phyloP scores from a whole-genome alignment of 2,888 invertebrate genomes.

The Phortica okadai region DNA sequence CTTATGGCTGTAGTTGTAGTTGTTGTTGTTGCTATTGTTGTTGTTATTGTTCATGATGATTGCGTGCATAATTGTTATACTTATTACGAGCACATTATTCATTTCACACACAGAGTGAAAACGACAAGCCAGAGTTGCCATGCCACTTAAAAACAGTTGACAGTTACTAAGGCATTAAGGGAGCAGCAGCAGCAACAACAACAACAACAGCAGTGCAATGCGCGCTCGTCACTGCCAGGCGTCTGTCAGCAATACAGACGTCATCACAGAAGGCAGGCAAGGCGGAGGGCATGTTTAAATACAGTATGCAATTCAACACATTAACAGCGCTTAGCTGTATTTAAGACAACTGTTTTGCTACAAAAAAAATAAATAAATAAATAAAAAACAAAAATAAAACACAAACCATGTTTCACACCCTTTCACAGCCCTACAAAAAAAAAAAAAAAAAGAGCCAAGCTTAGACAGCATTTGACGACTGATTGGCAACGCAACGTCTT shows the following conservation, averaged over 20 bases:
- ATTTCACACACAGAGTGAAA: neutral
- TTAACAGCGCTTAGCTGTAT: slow-evolving; percentile 36
- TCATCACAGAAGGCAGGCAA: too few relatives aligned
- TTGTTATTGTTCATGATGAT: neutral
- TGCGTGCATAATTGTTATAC: slow-evolving; percentile 64
- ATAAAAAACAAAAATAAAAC: neutral
- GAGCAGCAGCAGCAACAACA: too few relatives aligned
- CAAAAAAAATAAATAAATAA: too few relatives aligned
- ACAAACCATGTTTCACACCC: neutral
- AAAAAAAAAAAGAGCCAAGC: neutral
- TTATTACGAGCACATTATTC: slow-evolving; percentile 5
- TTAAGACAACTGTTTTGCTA: slow-evolving; percentile 24
- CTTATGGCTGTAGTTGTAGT: too few relatives aligned
- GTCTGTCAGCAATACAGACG: too few relatives aligned
- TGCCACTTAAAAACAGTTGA: slow-evolving; percentile 42
- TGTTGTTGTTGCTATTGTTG: neutral
- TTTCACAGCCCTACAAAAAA: neutral
- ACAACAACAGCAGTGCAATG: too few relatives aligned
- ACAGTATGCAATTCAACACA: slow-evolving; percentile 18
- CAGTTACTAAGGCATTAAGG: slow-evolving; percentile 12
- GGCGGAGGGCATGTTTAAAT: neutral
- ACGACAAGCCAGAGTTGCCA: slow-evolving; percentile 44
- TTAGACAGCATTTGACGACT: neutral
- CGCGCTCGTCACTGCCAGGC: too few relatives aligned
- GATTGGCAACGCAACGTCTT: neutral